Conservation (phyloP, 2,888 invertebrate species). For the Orchesellides sinensis region DNA sequence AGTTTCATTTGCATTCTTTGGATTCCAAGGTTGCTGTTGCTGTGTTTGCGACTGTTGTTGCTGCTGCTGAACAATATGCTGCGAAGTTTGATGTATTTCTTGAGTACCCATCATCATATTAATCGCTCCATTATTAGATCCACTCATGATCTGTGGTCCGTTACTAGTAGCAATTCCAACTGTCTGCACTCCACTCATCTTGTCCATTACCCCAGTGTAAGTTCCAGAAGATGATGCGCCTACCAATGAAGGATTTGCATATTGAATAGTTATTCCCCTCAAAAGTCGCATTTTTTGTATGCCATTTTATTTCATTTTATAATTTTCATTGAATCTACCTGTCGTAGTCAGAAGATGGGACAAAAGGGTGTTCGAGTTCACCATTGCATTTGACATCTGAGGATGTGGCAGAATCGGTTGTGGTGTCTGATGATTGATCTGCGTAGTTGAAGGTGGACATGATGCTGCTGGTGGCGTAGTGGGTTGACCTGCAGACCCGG, state of each 20-base stretch:
- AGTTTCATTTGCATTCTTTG: constrained; percentile 73
- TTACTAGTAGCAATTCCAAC: constrained; percentile 30
- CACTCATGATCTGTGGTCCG: constrained; percentile 30
- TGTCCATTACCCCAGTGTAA: constrained; percentile 41
- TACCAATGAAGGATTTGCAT: background rate
- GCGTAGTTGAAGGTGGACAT: constrained; percentile 22
- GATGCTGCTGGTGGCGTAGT: constrained; percentile 32
- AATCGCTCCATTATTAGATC: constrained; percentile 43
- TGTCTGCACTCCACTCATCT: constrained; percentile 38
- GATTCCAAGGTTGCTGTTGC: constrained; percentile 70
- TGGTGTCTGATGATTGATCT: constrained; percentile 73
- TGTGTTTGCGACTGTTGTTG: constrained; percentile 48
- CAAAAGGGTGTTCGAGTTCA: constrained; percentile 69
- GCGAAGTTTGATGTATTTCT: constrained; percentile 34
- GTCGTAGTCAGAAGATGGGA: constrained; percentile 73
- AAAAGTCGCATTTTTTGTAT: background rate
- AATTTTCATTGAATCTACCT: constrained; percentile 24
- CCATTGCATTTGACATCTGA: constrained; percentile 68
- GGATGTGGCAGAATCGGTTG: constrained; percentile 74
- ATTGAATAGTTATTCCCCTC: background rate
- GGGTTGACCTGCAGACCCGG: constrained; percentile 35
- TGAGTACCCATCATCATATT: constrained; percentile 55
- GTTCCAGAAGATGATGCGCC: constrained; percentile 13
- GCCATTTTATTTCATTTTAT: background rate
- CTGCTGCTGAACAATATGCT: constrained; percentile 24